Evolutionary conservation across 1,140 invertebrate species (phyloP).

Genomic region (Acromyrmex echinatior): DNA sequence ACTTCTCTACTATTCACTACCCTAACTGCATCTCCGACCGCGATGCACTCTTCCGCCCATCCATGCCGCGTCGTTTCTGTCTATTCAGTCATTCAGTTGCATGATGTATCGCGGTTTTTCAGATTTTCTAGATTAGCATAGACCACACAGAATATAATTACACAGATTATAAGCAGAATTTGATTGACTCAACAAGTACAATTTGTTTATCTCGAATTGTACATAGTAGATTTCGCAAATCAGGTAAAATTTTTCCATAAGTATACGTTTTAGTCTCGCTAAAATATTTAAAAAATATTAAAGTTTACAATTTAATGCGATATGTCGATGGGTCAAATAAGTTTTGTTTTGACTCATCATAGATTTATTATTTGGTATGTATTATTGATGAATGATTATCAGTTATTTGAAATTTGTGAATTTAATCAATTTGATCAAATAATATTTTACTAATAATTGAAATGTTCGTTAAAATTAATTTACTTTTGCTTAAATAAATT

Average conservation of each 20-base stretch:
- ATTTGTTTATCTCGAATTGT: neutral
- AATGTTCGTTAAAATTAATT: neutral
- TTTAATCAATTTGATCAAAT: neutral
- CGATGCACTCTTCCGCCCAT: neutral
- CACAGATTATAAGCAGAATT: neutral
- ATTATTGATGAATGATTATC: neutral
- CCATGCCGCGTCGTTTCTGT: neutral
- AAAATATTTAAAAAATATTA: neutral
- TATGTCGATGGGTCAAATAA: neutral
- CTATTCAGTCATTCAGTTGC: conserved; percentile 3
- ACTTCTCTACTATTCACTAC: conserved; percentile 29
- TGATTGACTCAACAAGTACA: neutral
- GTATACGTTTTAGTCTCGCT: neutral
- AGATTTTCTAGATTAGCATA: neutral
- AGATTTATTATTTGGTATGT: neutral
- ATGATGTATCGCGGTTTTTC: neutral
- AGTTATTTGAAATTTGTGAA: neutral
- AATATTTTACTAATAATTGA: neutral
- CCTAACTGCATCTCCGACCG: conserved; percentile 23
- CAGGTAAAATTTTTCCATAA: neutral
- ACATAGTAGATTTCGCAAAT: neutral
- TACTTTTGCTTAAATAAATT: neutral
- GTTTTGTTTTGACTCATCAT: neutral
- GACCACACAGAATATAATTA: neutral
- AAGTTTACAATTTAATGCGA: neutral